phyloP scores from a whole-genome alignment of 2,113 vertebrate genomes.

The Pardalotus punctatus region DNA sequence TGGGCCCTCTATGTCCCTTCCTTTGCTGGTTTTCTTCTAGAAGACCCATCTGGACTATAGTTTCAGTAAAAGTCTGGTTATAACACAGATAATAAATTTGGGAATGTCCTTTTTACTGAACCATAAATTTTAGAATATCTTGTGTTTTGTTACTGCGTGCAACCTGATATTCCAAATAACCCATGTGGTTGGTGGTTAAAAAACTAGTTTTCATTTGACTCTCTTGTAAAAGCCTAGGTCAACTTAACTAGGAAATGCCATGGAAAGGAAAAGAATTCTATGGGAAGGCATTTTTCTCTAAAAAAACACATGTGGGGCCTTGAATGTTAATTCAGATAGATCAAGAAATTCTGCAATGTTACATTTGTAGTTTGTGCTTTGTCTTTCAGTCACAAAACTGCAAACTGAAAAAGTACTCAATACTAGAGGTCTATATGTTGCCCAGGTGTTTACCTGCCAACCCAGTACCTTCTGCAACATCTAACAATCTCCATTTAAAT shows the following conservation, averaged over 20 bases:
- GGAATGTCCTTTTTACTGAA: not conserved
- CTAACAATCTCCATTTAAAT: not conserved
- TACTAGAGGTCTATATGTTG: not conserved
- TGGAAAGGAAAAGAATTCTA: not conserved
- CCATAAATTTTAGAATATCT: not conserved
- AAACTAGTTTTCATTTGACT: not conserved
- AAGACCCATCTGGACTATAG: not conserved
- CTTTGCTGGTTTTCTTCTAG: not conserved
- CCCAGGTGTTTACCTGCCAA: not conserved
- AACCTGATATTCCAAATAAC: not conserved
- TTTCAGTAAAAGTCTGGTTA: not conserved
- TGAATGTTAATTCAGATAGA: not conserved
- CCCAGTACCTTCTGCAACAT: not conserved
- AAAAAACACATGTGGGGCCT: not conserved
- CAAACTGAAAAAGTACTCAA: not conserved
- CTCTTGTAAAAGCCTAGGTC: not conserved
- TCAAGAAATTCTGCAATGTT: not conserved
- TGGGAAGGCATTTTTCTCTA: not conserved
- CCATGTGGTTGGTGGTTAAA: fast-evolving
- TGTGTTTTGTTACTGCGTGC: not conserved
- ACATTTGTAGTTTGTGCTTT: not conserved
- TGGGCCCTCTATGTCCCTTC: not conserved
- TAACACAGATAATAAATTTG: not conserved
- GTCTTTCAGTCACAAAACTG: not conserved
- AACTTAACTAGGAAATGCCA: not conserved